phyloP scores from a whole-genome alignment of 2,888 invertebrate genomes.

The Schizotus pectinicornis region DNA sequence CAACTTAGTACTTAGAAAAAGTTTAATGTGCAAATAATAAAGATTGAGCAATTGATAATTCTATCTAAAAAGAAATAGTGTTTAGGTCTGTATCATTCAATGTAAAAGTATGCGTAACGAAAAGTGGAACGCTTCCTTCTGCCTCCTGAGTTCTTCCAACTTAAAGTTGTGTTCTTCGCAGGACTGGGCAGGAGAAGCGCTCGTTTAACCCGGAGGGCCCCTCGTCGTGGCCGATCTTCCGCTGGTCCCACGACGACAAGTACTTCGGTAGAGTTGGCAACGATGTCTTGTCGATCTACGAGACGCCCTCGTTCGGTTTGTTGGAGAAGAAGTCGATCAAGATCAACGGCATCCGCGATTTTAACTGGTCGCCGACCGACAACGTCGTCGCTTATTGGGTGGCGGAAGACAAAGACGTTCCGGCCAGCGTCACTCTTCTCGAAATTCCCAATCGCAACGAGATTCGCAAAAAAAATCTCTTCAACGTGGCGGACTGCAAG shows the following conservation, averaged over 20 bases:
- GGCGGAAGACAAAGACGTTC: slow-evolving; percentile 95
- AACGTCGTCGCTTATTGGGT: slow-evolving; percentile 98
- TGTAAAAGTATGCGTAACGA: too few relatives aligned
- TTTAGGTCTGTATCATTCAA: too few relatives aligned
- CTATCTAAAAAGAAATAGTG: too few relatives aligned
- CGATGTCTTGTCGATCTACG: slow-evolving; percentile 90
- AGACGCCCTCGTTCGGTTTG: slow-evolving; percentile 94
- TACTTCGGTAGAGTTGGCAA: slow-evolving; percentile 86
- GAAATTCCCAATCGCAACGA: slow-evolving; percentile 91
- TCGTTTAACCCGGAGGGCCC: slow-evolving; percentile 86
- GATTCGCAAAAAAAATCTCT: slow-evolving; percentile 91
- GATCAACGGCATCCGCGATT: slow-evolving; percentile 87
- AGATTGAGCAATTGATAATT: too few relatives aligned
- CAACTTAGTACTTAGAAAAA: too few relatives aligned
- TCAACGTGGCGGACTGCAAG: slow-evolving; percentile 97
- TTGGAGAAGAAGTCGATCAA: slow-evolving; percentile 95
- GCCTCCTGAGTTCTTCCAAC: too few relatives aligned
- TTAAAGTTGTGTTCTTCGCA: slow-evolving; percentile 47
- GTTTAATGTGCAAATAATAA: too few relatives aligned
- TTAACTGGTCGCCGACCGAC: slow-evolving; percentile 98
- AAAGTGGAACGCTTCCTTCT: too few relatives aligned
- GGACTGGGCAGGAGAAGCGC: slow-evolving; percentile 90
- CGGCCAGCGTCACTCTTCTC: slow-evolving; percentile 91
- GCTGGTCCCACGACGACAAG: slow-evolving; percentile 96
- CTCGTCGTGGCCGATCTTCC: slow-evolving; percentile 89